phyloP scores from a whole-genome alignment of 2,888 invertebrate species.

The Macaria liturata region DNA sequence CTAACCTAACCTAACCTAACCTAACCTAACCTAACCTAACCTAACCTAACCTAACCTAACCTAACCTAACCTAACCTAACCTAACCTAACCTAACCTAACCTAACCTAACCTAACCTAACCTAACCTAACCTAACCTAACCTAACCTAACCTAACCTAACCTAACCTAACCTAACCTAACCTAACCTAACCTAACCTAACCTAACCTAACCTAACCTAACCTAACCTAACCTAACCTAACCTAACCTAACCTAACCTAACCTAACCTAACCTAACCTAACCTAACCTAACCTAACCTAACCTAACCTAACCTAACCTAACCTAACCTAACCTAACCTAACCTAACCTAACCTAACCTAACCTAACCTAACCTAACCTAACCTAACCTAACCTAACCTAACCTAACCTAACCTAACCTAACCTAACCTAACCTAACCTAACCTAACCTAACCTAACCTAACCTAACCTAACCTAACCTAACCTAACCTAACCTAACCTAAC shows the following conservation, averaged over 20 bases:
- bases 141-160: conserved; percentile 38
- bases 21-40: conserved; percentile 34
- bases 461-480: conserved; percentile 40
- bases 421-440: conserved; percentile 37
- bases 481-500: conserved; percentile 38
- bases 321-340: conserved; percentile 30
- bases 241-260: conserved; percentile 34
- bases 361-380: conserved; percentile 32
- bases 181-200: conserved; percentile 37
- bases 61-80: conserved; percentile 35
- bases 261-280: conserved; percentile 37
- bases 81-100: conserved; percentile 29
- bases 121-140: conserved; percentile 37
- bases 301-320: conserved; percentile 34
- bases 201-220: conserved; percentile 40
- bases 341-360: conserved; percentile 28
- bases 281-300: conserved; percentile 34
- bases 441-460: conserved; percentile 37
- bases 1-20: conserved; percentile 31
- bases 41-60: conserved; percentile 33
- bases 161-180: conserved; percentile 38
- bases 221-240: conserved; percentile 36
- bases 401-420: conserved; percentile 38
- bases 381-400: conserved; percentile 39
- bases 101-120: conserved; percentile 35